Conservation (phyloP, 2,888 invertebrate genomes). For the Hyppa rectilinea region DNA sequence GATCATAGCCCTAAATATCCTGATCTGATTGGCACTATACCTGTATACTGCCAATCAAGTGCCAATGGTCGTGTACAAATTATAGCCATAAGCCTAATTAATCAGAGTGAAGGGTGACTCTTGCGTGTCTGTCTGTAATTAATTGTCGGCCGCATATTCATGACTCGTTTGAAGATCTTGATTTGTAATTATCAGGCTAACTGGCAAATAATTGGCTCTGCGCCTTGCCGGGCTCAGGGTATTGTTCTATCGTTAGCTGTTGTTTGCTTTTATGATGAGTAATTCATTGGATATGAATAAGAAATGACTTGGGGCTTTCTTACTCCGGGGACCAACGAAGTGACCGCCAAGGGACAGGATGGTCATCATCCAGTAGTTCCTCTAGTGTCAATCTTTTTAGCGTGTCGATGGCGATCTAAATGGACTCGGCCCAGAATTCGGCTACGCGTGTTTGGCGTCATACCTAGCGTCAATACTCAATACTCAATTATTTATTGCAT, state of each 20-base stretch:
- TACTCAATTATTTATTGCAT: too few species aligned
- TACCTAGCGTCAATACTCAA: too few species aligned
- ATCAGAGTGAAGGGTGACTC: slow-evolving; percentile 21
- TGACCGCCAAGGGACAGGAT: neutral
- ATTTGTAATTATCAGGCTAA: slow-evolving; percentile 48
- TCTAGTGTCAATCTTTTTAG: too few species aligned
- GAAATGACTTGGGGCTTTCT: neutral
- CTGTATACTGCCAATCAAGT: slow-evolving; percentile 40
- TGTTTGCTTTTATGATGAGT: neutral
- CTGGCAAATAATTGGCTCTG: slow-evolving; percentile 28
- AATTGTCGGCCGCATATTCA: slow-evolving; percentile 59
- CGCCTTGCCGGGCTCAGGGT: neutral
- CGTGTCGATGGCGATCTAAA: too few species aligned
- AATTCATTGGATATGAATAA: slow-evolving; percentile 16
- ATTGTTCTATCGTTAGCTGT: slow-evolving; percentile 3
- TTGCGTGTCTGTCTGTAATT: slow-evolving; percentile 43
- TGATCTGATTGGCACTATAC: too few species aligned
- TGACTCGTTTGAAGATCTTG: slow-evolving; percentile 43
- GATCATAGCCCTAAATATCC: too few species aligned
- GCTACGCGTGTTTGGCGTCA: too few species aligned
- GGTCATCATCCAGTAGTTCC: neutral
- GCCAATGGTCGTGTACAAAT: slow-evolving; percentile 2
- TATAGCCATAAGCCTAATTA: slow-evolving; percentile 23
- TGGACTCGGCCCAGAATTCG: too few species aligned
- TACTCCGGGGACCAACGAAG: neutral